A percentile compares a stretch with the other conserved stretches of the same genome.
Evolutionary conservation across 2,113 vertebrate genomes (phyloP).

Genomic region (human): GRCh38 chr1:213162001-213162500

Average conservation of each 20-base stretch:
- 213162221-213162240: background rate
- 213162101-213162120: background rate
- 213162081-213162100: background rate
- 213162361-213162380: no score
- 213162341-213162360: no score
- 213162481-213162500: no score
- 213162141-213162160: background rate
- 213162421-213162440: no score
- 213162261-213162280: conserved; percentile 5
- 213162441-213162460: no score
- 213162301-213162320: no score
- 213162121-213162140: background rate
- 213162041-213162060: background rate
- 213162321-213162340: no score
- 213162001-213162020: background rate
- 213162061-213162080: background rate
- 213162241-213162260: background rate
- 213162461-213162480: no score
- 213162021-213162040: background rate
- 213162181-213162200: background rate
- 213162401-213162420: no score
- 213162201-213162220: background rate
- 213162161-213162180: conserved; percentile 19
- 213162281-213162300: background rate
- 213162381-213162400: no score